Conservation (phyloP, 2,797 vertebrate species). For the Sarcoramphus papa region DNA sequence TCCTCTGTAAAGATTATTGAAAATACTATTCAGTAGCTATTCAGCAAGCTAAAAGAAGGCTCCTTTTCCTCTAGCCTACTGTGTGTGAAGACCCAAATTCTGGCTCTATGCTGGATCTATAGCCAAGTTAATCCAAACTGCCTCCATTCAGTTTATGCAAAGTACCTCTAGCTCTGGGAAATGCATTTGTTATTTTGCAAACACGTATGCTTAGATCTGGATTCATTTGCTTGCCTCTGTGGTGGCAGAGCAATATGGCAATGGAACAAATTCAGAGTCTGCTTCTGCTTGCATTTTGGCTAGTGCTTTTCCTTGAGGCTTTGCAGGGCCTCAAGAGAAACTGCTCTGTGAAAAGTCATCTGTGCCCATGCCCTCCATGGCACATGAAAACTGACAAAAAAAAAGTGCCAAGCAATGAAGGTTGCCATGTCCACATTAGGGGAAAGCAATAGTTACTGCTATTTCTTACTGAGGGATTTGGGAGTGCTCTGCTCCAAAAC, state of each 20-base stretch:
- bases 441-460: background rate
- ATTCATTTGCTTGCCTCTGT: background rate
- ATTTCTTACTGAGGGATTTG: background rate
- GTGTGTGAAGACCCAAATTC: background rate
- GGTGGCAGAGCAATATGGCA: background rate
- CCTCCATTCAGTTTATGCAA: constrained; percentile 3
- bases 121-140: background rate
- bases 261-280: background rate
- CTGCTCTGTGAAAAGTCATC: background rate
- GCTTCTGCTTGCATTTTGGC: background rate
- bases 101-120: background rate
- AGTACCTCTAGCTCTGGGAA: constrained; percentile 12
- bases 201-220: background rate
- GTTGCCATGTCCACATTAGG: background rate
- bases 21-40: background rate
- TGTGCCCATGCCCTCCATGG: background rate
- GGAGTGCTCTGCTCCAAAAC: background rate
- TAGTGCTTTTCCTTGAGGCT: background rate
- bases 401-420: background rate
- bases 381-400: background rate
- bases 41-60: background rate
- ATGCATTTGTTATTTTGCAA: background rate
- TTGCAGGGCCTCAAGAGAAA: background rate
- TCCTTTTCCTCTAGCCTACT: background rate
- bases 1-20: background rate